phyloP scores from a whole-genome alignment of 2,888 invertebrate species.

The Yponomeuta evonymella region DNA sequence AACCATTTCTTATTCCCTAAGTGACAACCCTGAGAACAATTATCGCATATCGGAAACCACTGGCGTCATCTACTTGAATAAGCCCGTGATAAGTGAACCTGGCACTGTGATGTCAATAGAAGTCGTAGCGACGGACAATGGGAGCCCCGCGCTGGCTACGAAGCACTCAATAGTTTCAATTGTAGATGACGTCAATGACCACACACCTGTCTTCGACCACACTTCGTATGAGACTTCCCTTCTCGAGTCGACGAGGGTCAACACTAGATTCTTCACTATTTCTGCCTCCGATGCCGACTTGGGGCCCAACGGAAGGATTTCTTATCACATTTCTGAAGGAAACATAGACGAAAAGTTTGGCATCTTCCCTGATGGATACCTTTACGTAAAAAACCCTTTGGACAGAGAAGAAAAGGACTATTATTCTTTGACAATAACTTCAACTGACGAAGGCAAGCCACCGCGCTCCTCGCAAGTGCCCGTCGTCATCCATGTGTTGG shows the following conservation, averaged over 20 bases:
- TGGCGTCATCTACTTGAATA: slow-evolving; percentile 91
- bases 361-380: slow-evolving; percentile 94
- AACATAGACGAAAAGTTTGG: slow-evolving; percentile 92
- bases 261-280: slow-evolving; percentile 92
- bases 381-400: slow-evolving; percentile 90
- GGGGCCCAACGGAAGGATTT: slow-evolving; percentile 85
- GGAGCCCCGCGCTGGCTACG: slow-evolving; percentile 83
- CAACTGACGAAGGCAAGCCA: slow-evolving; percentile 87
- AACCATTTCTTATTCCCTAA: slow-evolving; percentile 86
- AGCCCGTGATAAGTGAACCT: slow-evolving; percentile 85
- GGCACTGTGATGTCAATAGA: slow-evolving; percentile 83
- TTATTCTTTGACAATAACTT: slow-evolving; percentile 91
- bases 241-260: slow-evolving; percentile 92
- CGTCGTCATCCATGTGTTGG: slow-evolving; percentile 93
- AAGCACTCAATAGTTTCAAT: slow-evolving; percentile 83
- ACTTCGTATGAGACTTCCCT: slow-evolving; percentile 95
- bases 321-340: slow-evolving; percentile 90
- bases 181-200: slow-evolving; percentile 94
- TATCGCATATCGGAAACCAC: slow-evolving; percentile 91
- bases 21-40: slow-evolving; percentile 85
- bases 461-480: slow-evolving; percentile 89
- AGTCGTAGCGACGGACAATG: slow-evolving; percentile 91
- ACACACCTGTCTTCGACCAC: slow-evolving; percentile 95
- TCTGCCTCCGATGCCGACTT: slow-evolving; percentile 93
- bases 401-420: slow-evolving; percentile 95